Percentiles rank a stretch among this genome's conserved stretches.
These are phyloP conservation scores for Hoplostethus mediterraneus DNA, from an alignment of 2,797 vertebrate species.

Conservation along the genomic window DNA sequence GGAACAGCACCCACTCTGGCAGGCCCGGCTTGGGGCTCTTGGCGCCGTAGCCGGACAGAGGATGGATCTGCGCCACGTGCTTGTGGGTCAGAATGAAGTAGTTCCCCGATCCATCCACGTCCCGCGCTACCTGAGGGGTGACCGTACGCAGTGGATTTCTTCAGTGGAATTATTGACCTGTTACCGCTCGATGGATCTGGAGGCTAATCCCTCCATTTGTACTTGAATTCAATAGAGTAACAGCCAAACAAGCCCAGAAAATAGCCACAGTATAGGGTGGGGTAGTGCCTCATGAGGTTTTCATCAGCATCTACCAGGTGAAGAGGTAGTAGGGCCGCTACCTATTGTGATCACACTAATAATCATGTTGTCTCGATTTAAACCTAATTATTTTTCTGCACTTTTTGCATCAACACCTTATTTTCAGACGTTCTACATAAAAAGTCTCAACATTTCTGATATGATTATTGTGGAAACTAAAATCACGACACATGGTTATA, in stretches of 20 bases:
- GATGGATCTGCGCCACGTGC: slow-evolving; percentile 92
- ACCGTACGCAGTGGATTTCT: slow-evolving; percentile 17
- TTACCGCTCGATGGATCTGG: neutral
- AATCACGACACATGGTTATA: no score
- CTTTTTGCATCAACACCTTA: no score
- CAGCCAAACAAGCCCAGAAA: neutral
- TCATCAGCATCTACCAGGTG: neutral
- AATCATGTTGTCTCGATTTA: neutral
- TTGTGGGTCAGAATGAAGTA: slow-evolving; percentile 92
- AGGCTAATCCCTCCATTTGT: neutral
- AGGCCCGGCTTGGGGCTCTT: slow-evolving; percentile 80
- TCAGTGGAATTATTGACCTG: neutral
- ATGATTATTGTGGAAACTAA: no score
- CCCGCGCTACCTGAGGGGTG: slow-evolving; percentile 86
- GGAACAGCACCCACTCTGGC: slow-evolving; percentile 94
- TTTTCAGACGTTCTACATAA: neutral
- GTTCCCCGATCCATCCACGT: slow-evolving; percentile 93
- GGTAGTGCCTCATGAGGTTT: neutral
- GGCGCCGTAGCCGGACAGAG: slow-evolving; percentile 85
- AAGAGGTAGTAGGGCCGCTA: neutral
- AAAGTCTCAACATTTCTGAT: neutral
- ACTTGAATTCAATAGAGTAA: no score
- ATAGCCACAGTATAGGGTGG: neutral
- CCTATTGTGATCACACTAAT: neutral
- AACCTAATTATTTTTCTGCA: neutral